Base-by-base conservation (phyloP, 2,113 vertebrate genomes). In the Camelus bactrianus region DNA sequence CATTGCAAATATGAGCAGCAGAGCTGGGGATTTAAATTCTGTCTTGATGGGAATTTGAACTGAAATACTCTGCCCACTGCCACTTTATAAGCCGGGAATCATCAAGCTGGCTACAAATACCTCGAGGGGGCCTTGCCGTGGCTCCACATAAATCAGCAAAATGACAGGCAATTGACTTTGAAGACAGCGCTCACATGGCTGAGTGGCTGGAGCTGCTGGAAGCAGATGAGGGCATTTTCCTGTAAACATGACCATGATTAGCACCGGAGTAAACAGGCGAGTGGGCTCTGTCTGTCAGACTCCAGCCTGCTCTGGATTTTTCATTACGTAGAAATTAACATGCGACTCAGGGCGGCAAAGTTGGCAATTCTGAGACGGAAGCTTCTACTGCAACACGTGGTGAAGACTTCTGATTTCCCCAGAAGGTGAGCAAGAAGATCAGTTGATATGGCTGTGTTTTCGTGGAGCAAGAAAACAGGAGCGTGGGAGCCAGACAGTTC, bases 211-310 rank as follows among this genome's bases (percentile, higher is more conserved):
- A 98, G 97, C 96, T 62, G 96, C 97, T 97, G 97, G 97, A 98
- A 98, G 97, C 93, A 97, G 97, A 93, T 83, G 95, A 98, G 98
- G 97, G 93, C 93, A 96, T 98, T 96, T 98, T 98, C 97, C 98
- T 98, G 97, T 97, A 98, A 97, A 97, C 94, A 97, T 67, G 97
- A 94, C 93, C 97, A 96, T 95, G 94, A 97, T 98, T 98, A 98
- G 98, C 96, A 83, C 94, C 73, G 73, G 93, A 91, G 89, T 80
- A 70, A 90, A 96, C 97, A 98, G 92, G 0, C 14, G 91, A 60
- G 17, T 38, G 73, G 88, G 84, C 69, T 96, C 48, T n/a, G 11
- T 93, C 93, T 93, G 88, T 79, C 62, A 50, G 94, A 26, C 56
- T 58, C 83, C 80, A 83, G 70, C 46, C 85, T 56, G 67, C 76